phyloP scores from a whole-genome alignment of 2,113 vertebrate genomes.

The Eudorcas thomsonii region DNA sequence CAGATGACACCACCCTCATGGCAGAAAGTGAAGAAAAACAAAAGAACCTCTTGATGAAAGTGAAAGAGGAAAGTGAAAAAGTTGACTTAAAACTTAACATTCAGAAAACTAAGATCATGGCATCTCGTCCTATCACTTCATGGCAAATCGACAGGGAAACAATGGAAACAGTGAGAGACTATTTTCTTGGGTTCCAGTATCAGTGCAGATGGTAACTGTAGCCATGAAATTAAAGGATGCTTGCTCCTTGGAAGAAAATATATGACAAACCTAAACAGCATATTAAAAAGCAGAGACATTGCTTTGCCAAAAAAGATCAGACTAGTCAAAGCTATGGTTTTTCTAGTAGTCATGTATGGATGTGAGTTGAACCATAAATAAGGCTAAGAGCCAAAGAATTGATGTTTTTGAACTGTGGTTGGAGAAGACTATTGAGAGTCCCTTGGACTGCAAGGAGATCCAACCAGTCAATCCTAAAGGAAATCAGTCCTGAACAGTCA shows the following conservation, averaged over 20 bases:
- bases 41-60: background rate
- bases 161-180: background rate
- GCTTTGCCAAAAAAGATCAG: background rate
- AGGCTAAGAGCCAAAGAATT: background rate
- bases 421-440: background rate
- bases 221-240: background rate
- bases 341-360: background rate
- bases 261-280: background rate
- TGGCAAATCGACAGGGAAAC: background rate
- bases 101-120: background rate
- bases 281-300: background rate
- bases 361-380: background rate
- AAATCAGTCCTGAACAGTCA: background rate
- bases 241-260: background rate
- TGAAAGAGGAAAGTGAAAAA: background rate
- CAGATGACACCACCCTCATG: background rate
- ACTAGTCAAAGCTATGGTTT: background rate
- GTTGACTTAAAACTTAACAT: background rate
- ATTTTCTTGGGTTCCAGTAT: background rate
- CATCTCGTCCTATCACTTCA: background rate
- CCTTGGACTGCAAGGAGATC: background rate
- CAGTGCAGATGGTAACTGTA: background rate
- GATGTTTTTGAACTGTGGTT: background rate
- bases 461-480: background rate
- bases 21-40: background rate